Base-by-base conservation (phyloP, 2,888 invertebrate species). In the Melanophora roralis region DNA sequence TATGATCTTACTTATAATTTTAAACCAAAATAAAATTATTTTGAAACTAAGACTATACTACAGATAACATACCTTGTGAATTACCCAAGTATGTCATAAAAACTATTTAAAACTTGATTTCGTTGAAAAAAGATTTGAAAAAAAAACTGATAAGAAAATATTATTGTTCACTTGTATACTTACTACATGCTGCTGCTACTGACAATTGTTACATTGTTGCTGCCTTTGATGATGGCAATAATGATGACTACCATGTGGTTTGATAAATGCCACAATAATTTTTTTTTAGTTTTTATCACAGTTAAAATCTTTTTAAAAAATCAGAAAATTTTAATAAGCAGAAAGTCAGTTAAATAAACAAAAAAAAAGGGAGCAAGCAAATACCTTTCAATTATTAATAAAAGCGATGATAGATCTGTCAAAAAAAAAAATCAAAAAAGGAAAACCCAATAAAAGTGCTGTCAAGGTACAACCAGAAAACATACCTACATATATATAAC, bases 261-360 rank as follows among this genome's bases (percentile, higher is more conserved):
- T 78, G 65, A 75, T 59, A 75, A 74, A 69, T 74, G 45, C 51
- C 64, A 68, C 43, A 74, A 69, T 69, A 59, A 69, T 62, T 69
- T 64, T 51, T 45, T 40, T 64, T 11, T 34, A n/a, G 32, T 23
- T 64, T 64, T 49, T 47, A 12, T 40, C 14, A n/a, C 0, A 55
- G 71, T 75, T 80, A 72, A 67, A 79, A 80, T 67, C 49, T 62
- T 57, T 27, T 14, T 32, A 19, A 64, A 69, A 65, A 67, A 47
- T 9, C 11, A 55, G 38, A 69, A 59, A 62, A 78, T 57, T 67
- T 78, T 57, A 68, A 55, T 60, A 72, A 69, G 53, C 36, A 34
- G 21, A 71, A 55, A 72, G 62, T 60, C 34, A 75, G 23, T 75
- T 14, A 8, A n/a, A 59, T 6, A 68, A 45, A 55, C 21, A 3